Evolutionary conservation across 2,888 invertebrate genomes (phyloP).

Genomic region (Ptychoptera albimana): DNA sequence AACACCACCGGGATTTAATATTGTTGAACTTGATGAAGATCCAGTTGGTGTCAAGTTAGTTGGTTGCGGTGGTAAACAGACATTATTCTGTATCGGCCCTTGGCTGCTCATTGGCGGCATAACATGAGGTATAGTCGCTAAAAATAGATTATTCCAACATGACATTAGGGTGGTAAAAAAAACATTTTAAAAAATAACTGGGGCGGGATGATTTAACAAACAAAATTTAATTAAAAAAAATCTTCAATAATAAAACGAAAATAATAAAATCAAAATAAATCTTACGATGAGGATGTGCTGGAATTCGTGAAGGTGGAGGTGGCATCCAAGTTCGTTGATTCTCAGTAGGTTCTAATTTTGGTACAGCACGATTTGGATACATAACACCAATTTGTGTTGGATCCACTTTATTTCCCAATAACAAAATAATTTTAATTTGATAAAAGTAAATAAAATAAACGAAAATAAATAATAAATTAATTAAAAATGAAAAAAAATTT

Average conservation of each 20-base stretch:
- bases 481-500: slow-evolving; percentile 8
- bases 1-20: neutral
- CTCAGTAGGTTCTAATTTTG: slow-evolving; percentile 28
- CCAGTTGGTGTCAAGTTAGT: neutral
- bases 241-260: slow-evolving; percentile 5
- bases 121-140: slow-evolving; percentile 26
- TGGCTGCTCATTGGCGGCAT: slow-evolving; percentile 22
- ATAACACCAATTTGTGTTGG: slow-evolving; percentile 28
- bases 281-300: slow-evolving; percentile 29
- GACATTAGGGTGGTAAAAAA: neutral
- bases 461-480: slow-evolving; percentile 9
- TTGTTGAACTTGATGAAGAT: neutral
- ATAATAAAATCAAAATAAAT: slow-evolving; percentile 12
- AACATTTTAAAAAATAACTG: neutral
- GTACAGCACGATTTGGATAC: slow-evolving; percentile 26
- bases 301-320: slow-evolving; percentile 26
- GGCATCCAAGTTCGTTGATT: slow-evolving; percentile 30
- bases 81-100: slow-evolving; percentile 9
- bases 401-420: slow-evolving; percentile 21
- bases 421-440: slow-evolving; percentile 18
- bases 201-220: slow-evolving; percentile 1
- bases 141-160: slow-evolving; percentile 11
- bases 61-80: slow-evolving; percentile 1
- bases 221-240: slow-evolving; percentile 5
- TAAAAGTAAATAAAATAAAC: slow-evolving; percentile 12